A percentile compares a stretch with the other conserved stretches of the same genome.
Evolutionary conservation across 2,113 vertebrate genomes (phyloP).

Genomic region (Epinephelus lanceolatus): DNA sequence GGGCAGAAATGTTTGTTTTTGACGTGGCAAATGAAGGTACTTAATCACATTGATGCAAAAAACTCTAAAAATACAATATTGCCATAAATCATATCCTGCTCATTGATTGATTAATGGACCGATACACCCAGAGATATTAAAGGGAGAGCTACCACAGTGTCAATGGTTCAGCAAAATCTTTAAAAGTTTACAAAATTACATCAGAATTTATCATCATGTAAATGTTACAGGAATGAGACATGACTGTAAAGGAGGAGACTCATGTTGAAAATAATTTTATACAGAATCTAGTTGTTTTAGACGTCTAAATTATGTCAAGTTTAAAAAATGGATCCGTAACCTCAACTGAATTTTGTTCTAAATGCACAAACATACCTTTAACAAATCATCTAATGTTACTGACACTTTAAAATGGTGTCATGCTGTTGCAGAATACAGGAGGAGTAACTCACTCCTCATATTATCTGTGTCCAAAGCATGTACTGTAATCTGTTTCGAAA

Average conservation of each 20-base stretch:
- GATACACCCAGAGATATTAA: neutral
- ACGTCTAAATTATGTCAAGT: neutral
- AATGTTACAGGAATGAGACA: neutral
- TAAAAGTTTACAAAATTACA: neutral
- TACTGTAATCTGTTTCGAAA: neutral
- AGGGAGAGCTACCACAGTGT: neutral
- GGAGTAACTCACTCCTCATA: neutral
- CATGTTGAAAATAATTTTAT: neutral
- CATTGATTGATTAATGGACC: neutral
- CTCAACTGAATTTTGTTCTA: neutral
- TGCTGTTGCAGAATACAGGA: neutral
- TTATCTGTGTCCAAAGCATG: neutral
- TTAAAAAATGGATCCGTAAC: neutral
- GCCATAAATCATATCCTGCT: neutral
- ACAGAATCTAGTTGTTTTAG: neutral
- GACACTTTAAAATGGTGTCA: slow-evolving; percentile 5
- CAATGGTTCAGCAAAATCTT: neutral
- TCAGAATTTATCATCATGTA: neutral
- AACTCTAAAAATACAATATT: neutral
- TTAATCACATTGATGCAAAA: slow-evolving; percentile 12
- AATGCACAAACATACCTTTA: neutral
- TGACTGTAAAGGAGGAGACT: neutral
- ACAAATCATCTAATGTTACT: neutral
- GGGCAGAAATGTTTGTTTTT: neutral
- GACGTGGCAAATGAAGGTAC: neutral